Percentiles rank a stretch among this genome's conserved stretches.
These are phyloP conservation scores for Gerris buenoi DNA, from an alignment of 1,140 invertebrate species.

Conservation along the genomic window DNA sequence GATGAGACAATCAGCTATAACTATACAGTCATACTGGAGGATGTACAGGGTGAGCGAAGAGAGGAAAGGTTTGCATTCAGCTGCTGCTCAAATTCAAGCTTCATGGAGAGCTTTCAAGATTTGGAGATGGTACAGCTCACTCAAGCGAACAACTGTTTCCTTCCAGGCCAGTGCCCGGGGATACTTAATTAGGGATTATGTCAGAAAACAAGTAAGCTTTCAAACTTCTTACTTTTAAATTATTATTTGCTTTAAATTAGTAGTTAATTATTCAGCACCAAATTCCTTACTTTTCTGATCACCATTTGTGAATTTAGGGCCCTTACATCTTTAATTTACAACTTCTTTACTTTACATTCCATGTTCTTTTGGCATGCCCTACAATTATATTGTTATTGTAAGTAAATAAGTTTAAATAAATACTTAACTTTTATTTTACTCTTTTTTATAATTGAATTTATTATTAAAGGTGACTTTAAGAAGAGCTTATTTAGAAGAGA, in stretches of 20 bases:
- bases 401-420: no score
- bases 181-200: slow-evolving; percentile 37
- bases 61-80: slow-evolving; percentile 30
- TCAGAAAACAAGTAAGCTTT: slow-evolving; percentile 27
- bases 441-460: background rate
- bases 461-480: background rate
- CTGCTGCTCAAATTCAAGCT: slow-evolving; percentile 59
- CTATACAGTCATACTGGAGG: slow-evolving; percentile 56
- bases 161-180: slow-evolving; percentile 62
- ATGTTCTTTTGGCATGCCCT: no score
- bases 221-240: no score
- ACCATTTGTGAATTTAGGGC: no score
- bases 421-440: background rate
- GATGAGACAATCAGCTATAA: slow-evolving; percentile 52
- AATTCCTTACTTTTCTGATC: no score
- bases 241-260: no score
- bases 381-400: no score
- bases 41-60: slow-evolving; percentile 40
- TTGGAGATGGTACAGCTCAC: slow-evolving; percentile 46
- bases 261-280: no score
- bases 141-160: slow-evolving; percentile 39
- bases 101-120: slow-evolving; percentile 51
- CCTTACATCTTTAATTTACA: no score
- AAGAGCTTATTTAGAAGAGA: background rate
- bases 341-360: no score